Evolutionary conservation across 2,888 invertebrate species (phyloP).

Genomic region (Sepiola atlantica): DNA sequence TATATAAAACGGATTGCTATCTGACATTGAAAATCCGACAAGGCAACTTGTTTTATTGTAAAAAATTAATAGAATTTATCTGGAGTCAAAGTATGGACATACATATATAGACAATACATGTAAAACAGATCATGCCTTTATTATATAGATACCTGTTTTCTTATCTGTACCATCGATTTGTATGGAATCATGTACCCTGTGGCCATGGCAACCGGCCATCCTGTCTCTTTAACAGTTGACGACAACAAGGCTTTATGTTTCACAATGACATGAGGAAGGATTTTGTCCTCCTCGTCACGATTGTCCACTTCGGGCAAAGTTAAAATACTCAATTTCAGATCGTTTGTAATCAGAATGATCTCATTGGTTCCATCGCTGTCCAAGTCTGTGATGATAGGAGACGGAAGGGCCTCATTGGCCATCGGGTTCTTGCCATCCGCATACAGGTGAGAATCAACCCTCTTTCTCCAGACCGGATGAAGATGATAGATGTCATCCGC

Average conservation of each 20-base stretch:
- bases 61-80: too few species aligned
- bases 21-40: too few species aligned
- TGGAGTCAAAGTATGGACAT: too few species aligned
- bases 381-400: constrained; percentile 69
- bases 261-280: constrained; percentile 68
- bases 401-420: constrained; percentile 62
- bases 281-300: constrained; percentile 57
- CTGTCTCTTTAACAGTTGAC: constrained; percentile 51
- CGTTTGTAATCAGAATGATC: constrained; percentile 67
- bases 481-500: constrained; percentile 67
- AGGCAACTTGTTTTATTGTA: too few species aligned
- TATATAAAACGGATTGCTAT: too few species aligned
- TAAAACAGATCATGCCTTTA: too few species aligned
- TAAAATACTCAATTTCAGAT: constrained; percentile 66
- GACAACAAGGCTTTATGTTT: constrained; percentile 64
- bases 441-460: constrained; percentile 63
- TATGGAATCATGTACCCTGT: constrained; percentile 67
- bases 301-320: constrained; percentile 60
- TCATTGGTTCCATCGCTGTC: constrained; percentile 72
- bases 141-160: constrained; percentile 64
- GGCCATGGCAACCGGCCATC: constrained; percentile 66
- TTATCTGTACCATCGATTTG: constrained; percentile 65
- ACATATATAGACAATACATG: too few species aligned
- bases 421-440: constrained; percentile 63
- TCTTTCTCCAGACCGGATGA: constrained; percentile 69